Evolutionary conservation across 30 jellyfish, hydroid and myxozoan species (phyloP).

Genomic region (Cassiopea xamachana): DNA sequence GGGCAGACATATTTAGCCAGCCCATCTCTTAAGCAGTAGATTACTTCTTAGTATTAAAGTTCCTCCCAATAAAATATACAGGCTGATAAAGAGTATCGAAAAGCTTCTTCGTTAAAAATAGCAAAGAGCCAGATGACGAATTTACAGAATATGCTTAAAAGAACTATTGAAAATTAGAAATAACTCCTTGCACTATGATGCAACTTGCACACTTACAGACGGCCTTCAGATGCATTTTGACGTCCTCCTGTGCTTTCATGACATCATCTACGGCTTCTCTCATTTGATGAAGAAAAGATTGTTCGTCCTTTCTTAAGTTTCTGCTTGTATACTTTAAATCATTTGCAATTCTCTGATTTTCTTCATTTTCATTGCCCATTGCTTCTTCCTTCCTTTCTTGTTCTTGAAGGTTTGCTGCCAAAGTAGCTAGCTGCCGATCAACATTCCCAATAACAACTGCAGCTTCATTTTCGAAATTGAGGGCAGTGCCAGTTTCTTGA

Average conservation of each 20-base stretch:
- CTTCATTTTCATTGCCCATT: not conserved
- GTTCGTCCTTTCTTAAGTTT: constrained; percentile 16
- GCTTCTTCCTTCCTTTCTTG: not conserved
- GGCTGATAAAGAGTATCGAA: too few relatives aligned
- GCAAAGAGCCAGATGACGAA: too few relatives aligned
- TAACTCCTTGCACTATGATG: too few relatives aligned
- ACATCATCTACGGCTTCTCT: constrained; percentile 44
- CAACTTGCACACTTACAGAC: constrained; percentile 15
- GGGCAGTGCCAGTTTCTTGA: not conserved
- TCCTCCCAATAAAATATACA: too few relatives aligned
- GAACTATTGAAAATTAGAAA: too few relatives aligned
- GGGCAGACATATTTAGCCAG: too few relatives aligned
- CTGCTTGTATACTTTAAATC: constrained; percentile 43
- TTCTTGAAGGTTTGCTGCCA: constrained; percentile 9
- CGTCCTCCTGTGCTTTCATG: constrained; percentile 26
- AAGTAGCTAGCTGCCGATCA: constrained; percentile 30
- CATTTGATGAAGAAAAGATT: constrained; percentile 20
- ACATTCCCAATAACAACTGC: constrained; percentile 34
- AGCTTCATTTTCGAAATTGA: constrained; percentile 25
- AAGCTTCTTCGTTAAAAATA: too few relatives aligned
- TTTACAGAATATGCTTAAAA: too few relatives aligned
- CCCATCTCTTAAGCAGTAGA: too few relatives aligned
- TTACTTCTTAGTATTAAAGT: too few relatives aligned
- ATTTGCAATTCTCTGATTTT: constrained; percentile 5
- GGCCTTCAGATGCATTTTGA: constrained; percentile 33